Percentiles rank a stretch among this genome's conserved stretches.
Conservation (phyloP, 1,140 invertebrate species). For the Berghia stephanieae region DNA sequence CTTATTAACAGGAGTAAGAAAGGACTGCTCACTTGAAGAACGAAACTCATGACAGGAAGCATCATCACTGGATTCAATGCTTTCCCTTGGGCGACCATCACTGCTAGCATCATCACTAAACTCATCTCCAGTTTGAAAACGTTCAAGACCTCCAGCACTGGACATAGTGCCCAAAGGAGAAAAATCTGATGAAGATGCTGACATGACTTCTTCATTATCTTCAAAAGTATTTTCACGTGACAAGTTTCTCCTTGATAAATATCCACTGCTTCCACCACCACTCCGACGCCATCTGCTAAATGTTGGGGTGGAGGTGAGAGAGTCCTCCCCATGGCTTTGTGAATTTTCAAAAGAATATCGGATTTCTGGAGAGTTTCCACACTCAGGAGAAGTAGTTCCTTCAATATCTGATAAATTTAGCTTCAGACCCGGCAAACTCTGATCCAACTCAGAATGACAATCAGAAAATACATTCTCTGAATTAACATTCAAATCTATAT, state of each 20-base stretch:
- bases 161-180: slow-evolving; percentile 47
- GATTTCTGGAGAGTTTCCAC: slow-evolving; percentile 28
- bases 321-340: no score
- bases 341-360: slow-evolving; percentile 1
- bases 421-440: slow-evolving; percentile 19
- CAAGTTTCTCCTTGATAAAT: slow-evolving; percentile 26
- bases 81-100: slow-evolving; percentile 41
- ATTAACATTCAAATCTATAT: no score
- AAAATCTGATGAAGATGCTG: slow-evolving; percentile 50
- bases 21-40: slow-evolving; percentile 24
- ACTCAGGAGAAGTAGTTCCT: slow-evolving; percentile 11
- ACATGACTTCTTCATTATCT: slow-evolving; percentile 45
- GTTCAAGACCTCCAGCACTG: slow-evolving; percentile 46
- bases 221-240: slow-evolving; percentile 38
- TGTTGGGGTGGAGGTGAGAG: slow-evolving; percentile 33
- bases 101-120: slow-evolving; percentile 50
- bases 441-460: no score
- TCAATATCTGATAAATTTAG: not conserved
- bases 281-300: slow-evolving; percentile 18
- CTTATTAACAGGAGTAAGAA: slow-evolving; percentile 49
- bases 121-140: slow-evolving; percentile 48
- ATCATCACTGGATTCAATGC: slow-evolving; percentile 51
- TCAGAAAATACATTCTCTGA: no score
- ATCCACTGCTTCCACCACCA: not conserved
- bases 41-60: not conserved